Percentiles rank a stretch among this genome's conserved stretches.
Conservation (phyloP, 2,888 invertebrate species). For the Aphrophora alni region DNA sequence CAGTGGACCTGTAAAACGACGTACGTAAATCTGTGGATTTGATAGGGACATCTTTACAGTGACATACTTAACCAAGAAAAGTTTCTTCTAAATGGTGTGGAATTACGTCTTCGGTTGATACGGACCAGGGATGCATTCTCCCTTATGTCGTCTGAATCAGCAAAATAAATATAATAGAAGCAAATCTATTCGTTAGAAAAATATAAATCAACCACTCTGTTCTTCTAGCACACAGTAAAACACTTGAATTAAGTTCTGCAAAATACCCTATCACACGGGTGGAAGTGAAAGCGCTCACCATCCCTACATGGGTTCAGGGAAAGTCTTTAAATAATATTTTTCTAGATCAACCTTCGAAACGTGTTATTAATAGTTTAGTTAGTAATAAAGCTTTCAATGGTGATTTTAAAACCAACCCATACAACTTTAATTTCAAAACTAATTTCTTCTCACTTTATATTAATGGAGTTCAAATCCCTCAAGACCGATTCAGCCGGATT, state of each 20-base stretch:
- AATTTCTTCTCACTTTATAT: constrained; percentile 47
- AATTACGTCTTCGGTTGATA: too few relatives aligned
- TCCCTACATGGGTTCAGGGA: constrained; percentile 40
- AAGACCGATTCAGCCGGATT: constrained; percentile 37
- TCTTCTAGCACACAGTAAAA: constrained; percentile 48
- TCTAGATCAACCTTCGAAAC: constrained; percentile 52
- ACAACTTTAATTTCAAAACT: constrained; percentile 40
- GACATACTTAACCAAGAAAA: too few relatives aligned
- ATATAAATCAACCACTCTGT: constrained; percentile 49
- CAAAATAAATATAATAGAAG: too few relatives aligned
- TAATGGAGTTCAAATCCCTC: constrained; percentile 44
- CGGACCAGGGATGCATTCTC: constrained; percentile 44
- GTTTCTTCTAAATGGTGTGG: too few relatives aligned
- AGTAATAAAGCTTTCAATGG: constrained; percentile 14
- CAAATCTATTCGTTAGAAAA: constrained; percentile 47
- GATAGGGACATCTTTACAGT: too few relatives aligned
- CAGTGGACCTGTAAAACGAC: background rate
- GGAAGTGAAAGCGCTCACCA: constrained; percentile 48
- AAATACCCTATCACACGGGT: constrained; percentile 48
- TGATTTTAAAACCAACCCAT: constrained; percentile 16
- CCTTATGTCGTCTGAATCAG: constrained; percentile 45
- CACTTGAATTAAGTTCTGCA: constrained; percentile 46
- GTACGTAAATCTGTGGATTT: constrained; percentile 27
- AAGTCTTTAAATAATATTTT: constrained; percentile 51
- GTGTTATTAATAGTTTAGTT: constrained; percentile 52